Evolutionary conservation across 2,113 vertebrate species (phyloP).

Genomic region (Callaeas wilsoni): DNA sequence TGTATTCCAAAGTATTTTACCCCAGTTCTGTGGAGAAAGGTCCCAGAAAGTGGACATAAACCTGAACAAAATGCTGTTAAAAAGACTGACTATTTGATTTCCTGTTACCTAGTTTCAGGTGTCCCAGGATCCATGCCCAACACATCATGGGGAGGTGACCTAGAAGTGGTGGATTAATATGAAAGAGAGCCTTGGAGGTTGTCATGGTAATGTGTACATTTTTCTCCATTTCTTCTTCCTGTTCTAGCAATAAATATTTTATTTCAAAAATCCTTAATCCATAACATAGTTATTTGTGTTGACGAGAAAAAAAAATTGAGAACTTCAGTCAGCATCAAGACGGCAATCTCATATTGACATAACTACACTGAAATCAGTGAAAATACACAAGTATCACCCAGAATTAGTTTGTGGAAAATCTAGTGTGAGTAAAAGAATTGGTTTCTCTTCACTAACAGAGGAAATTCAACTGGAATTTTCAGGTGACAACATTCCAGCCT

Average conservation of each 20-base stretch:
- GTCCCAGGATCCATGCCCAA: conserved; percentile 71
- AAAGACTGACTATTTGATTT: background rate
- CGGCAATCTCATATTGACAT: background rate
- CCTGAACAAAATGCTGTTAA: background rate
- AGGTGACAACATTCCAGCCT: background rate
- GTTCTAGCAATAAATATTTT: background rate
- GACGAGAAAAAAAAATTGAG: background rate
- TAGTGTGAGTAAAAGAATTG: background rate
- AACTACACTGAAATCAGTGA: background rate
- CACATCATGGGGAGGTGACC: conserved; percentile 59
- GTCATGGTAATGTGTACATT: conserved; percentile 58
- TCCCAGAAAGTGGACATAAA: background rate
- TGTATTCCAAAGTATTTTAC: background rate
- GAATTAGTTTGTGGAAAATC: background rate
- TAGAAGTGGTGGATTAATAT: conserved; percentile 68
- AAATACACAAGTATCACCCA: background rate
- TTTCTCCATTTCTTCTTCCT: background rate
- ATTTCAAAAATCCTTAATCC: background rate
- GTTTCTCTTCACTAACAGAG: background rate
- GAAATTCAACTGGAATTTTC: background rate
- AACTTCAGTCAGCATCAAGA: background rate
- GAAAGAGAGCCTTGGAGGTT: conserved; percentile 62
- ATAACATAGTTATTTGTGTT: background rate
- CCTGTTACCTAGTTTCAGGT: conserved; percentile 28
- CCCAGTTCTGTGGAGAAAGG: background rate